phyloP scores from a whole-genome alignment of 2,113 vertebrate genomes.

The Microtus richardsoni region DNA sequence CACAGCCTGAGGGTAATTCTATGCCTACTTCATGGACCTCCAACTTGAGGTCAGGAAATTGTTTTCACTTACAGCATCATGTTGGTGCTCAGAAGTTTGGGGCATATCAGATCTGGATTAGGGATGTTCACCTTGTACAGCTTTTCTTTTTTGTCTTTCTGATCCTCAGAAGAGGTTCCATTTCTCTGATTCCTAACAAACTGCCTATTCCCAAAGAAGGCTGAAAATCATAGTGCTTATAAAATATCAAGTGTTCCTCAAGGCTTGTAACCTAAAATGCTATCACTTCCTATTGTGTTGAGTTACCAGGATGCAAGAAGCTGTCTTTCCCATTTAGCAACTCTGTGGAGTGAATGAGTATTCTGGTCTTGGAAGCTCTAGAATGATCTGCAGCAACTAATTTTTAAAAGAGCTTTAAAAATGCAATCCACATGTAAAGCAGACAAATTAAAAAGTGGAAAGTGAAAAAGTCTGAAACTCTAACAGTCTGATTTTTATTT shows the following conservation, averaged over 20 bases:
- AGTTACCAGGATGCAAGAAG: background rate
- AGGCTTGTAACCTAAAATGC: background rate
- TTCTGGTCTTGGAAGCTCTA: background rate
- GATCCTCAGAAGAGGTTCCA: background rate
- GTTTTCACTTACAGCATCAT: background rate
- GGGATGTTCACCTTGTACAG: background rate
- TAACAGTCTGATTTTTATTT: background rate
- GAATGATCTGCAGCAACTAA: background rate
- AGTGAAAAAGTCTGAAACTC: background rate
- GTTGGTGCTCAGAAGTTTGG: background rate
- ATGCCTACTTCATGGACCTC: background rate
- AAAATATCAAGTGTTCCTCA: background rate
- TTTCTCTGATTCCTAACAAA: slow-evolving; percentile 38
- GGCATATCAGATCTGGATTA: background rate
- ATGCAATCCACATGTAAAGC: slow-evolving; percentile 12
- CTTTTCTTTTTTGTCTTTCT: background rate
- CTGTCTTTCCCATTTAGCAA: background rate
- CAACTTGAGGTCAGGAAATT: background rate
- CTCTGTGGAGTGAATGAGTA: background rate
- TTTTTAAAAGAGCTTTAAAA: background rate
- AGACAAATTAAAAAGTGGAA: background rate
- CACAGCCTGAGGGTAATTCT: background rate
- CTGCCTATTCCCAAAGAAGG: background rate
- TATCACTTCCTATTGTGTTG: background rate
- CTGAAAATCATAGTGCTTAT: background rate